Percentiles rank a stretch among this genome's conserved stretches.
Conservation (phyloP, 2,797 vertebrate genomes). For the Cossypha caffra region DNA sequence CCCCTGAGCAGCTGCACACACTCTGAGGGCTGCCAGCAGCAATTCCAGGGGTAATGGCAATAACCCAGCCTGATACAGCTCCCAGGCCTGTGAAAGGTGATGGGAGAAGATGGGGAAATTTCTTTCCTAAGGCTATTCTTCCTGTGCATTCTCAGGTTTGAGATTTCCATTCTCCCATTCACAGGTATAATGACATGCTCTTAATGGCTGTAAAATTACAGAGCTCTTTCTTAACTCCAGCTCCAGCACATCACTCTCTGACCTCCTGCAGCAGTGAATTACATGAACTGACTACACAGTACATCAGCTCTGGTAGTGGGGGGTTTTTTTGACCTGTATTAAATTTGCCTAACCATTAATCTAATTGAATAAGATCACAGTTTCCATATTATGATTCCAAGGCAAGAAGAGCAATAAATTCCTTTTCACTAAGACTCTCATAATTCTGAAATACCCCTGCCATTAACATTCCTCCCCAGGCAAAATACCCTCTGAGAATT, state of each 20-base stretch:
- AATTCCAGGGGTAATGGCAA: constrained; percentile 30
- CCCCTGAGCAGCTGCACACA: neutral
- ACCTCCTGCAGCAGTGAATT: constrained; percentile 63
- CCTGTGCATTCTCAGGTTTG: constrained; percentile 8
- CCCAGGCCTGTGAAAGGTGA: neutral
- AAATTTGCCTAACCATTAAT: constrained; percentile 63
- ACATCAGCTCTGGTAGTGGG: neutral
- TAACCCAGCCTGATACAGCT: neutral
- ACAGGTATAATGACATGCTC: constrained; percentile 50
- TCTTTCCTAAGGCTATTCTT: constrained; percentile 40
- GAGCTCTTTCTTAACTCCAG: constrained; percentile 55
- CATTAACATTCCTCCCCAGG: neutral
- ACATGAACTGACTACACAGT: constrained; percentile 47
- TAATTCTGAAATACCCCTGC: constrained; percentile 1
- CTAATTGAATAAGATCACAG: constrained; percentile 36
- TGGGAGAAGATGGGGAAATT: constrained; percentile 3
- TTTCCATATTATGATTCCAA: constrained; percentile 31
- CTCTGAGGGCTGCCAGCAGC: neutral
- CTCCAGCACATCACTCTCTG: constrained; percentile 40
- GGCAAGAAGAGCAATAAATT: constrained; percentile 32
- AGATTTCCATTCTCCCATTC: constrained; percentile 32
- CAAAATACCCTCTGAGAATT: neutral
- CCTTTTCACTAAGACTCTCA: neutral
- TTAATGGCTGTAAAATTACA: constrained; percentile 72
- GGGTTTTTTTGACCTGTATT: constrained; percentile 45